phyloP scores from a whole-genome alignment of 2,113 vertebrate species.

The Gopherus flavomarginatus region DNA sequence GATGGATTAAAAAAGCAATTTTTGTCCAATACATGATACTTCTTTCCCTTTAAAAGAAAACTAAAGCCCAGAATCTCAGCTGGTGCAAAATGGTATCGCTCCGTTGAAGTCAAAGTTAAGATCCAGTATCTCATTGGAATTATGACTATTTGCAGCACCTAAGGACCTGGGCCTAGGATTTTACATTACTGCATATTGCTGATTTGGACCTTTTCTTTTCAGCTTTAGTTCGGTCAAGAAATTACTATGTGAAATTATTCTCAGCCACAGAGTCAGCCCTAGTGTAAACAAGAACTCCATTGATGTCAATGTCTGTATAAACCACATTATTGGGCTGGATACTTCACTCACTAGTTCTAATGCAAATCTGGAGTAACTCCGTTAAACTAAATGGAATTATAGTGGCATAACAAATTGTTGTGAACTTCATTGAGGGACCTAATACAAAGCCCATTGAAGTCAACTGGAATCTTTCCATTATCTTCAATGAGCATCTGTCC shows the following conservation, averaged over 20 bases:
- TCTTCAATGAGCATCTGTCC: background rate
- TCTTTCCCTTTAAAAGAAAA: background rate
- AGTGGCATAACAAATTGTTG: background rate
- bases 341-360: background rate
- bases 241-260: background rate
- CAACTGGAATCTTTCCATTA: background rate
- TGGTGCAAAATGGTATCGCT: background rate
- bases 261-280: background rate
- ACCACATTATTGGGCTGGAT: background rate
- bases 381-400: background rate
- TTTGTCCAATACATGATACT: background rate
- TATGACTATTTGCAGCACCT: fast-evolving
- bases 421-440: background rate
- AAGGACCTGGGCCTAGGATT: background rate
- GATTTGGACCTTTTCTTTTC: background rate
- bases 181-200: background rate
- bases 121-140: background rate
- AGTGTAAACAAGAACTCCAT: background rate
- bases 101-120: fast-evolving
- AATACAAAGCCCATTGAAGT: fast-evolving
- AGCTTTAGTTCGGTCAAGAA: background rate
- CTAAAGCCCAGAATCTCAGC: background rate
- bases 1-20: background rate
- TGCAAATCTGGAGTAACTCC: conserved; percentile 33
- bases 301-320: background rate